A percentile compares a stretch with the other conserved stretches of the same genome.
Conservation (phyloP, 1,140 invertebrate genomes). For the Euglossa dilemma region DNA sequence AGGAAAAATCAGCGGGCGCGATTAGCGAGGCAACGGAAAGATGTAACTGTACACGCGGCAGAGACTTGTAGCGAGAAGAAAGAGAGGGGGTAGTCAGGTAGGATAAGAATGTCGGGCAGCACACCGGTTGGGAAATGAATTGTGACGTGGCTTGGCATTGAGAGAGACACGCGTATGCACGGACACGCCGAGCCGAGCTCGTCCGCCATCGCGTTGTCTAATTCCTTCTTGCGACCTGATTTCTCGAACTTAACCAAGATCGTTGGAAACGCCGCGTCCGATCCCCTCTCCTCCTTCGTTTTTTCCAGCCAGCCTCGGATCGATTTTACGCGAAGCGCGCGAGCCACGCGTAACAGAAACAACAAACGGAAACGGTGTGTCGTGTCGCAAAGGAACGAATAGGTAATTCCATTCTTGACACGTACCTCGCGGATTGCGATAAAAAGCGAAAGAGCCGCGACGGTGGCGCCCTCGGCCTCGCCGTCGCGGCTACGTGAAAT, state of each 20-base stretch:
- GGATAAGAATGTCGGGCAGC: constrained; percentile 63
- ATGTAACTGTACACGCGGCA: constrained; percentile 62
- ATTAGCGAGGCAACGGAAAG: background rate
- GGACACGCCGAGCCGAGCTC: constrained; percentile 5
- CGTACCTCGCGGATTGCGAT: too few relatives aligned
- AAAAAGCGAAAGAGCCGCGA: too few relatives aligned
- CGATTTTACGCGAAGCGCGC: too few relatives aligned
- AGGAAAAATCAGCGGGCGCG: background rate
- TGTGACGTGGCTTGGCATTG: constrained; percentile 64
- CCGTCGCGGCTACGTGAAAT: too few relatives aligned
- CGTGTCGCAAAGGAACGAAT: too few relatives aligned
- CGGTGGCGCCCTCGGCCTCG: too few relatives aligned
- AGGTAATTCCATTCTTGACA: too few relatives aligned
- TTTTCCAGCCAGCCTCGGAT: background rate
- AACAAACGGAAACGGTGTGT: too few relatives aligned
- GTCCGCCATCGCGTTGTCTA: constrained; percentile 48
- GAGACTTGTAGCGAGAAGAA: constrained; percentile 27
- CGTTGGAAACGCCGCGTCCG: background rate
- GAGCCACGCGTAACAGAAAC: too few relatives aligned
- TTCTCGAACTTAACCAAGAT: constrained; percentile 26
- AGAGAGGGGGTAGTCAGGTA: constrained; percentile 42
- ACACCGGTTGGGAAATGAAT: constrained; percentile 67
- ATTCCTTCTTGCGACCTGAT: constrained; percentile 59
- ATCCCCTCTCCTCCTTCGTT: background rate
- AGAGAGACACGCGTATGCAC: constrained; percentile 20